Evolutionary conservation across 2,888 invertebrate species (phyloP).

Genomic region (Troides helena): DNA sequence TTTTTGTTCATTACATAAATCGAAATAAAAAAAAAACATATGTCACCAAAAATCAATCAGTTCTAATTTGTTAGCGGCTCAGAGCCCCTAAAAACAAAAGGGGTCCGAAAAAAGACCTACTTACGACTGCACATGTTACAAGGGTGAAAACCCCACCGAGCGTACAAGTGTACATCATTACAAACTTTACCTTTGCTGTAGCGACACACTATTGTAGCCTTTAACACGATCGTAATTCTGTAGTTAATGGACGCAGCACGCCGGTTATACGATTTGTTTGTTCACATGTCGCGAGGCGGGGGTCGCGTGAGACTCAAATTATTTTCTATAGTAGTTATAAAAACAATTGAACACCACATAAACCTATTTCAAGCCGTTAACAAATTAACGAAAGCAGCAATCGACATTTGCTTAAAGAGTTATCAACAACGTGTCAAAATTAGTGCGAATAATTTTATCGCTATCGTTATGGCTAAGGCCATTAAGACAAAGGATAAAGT

Average conservation of each 20-base stretch:
- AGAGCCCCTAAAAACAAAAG: slow-evolving; percentile 54
- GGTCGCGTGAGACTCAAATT: slow-evolving; percentile 55
- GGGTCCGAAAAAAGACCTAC: slow-evolving; percentile 55
- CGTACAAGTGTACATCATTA: slow-evolving; percentile 63
- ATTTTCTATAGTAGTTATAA: slow-evolving; percentile 39
- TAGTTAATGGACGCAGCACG: slow-evolving; percentile 5
- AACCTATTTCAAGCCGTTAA: slow-evolving; percentile 7
- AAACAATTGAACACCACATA: slow-evolving; percentile 11
- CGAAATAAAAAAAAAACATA: slow-evolving; percentile 14
- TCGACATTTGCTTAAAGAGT: neutral
- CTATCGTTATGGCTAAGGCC: neutral
- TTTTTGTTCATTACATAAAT: neutral
- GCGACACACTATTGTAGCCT: slow-evolving; percentile 35
- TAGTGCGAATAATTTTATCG: neutral
- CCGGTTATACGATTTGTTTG: slow-evolving; percentile 53
- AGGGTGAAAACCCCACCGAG: slow-evolving; percentile 61
- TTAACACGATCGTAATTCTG: slow-evolving; percentile 35
- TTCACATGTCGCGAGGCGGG: slow-evolving; percentile 69
- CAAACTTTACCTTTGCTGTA: slow-evolving; percentile 39
- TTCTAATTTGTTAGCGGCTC: slow-evolving; percentile 46
- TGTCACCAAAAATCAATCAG: slow-evolving; percentile 43
- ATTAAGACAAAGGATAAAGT: neutral
- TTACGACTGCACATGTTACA: slow-evolving; percentile 58
- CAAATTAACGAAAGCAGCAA: slow-evolving; percentile 2
- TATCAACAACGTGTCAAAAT: slow-evolving; percentile 6